These are phyloP conservation scores for Glossophaga mutica DNA, from an alignment of 2,797 vertebrate species.

Conservation along the genomic window DNA sequence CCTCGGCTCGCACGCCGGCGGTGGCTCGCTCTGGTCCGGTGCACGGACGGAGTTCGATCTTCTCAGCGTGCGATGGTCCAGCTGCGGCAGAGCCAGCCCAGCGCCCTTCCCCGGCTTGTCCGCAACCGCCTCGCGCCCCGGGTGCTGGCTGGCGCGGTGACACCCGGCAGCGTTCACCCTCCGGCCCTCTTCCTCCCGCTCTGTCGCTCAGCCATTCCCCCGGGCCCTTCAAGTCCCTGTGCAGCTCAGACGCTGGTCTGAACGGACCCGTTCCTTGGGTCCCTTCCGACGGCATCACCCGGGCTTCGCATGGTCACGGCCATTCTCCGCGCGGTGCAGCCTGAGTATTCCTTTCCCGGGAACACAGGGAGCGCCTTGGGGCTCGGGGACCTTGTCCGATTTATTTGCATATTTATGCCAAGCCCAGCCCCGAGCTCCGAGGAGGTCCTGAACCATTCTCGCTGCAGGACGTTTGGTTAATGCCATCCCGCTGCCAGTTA, in stretches of 20 bases:
- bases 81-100: not conserved
- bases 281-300: not conserved
- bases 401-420: not conserved
- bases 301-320: not conserved
- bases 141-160: not conserved
- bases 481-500: not conserved
- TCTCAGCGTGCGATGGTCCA: not conserved
- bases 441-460: not conserved
- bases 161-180: not conserved
- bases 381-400: too few relatives aligned
- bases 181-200: not conserved
- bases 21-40: rapidly evolving
- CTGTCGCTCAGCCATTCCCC: not conserved
- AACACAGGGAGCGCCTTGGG: not conserved
- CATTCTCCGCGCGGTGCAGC: not conserved
- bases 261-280: not conserved
- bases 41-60: not conserved
- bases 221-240: not conserved
- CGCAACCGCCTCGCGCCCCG: rapidly evolving
- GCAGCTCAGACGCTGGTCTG: not conserved
- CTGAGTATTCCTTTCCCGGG: not conserved
- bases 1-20: not conserved
- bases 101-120: not conserved
- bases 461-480: not conserved
- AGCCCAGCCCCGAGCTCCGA: not conserved